Base-by-base conservation (phyloP, 2,113 vertebrate genomes). In the Halcyon malimbica region DNA sequence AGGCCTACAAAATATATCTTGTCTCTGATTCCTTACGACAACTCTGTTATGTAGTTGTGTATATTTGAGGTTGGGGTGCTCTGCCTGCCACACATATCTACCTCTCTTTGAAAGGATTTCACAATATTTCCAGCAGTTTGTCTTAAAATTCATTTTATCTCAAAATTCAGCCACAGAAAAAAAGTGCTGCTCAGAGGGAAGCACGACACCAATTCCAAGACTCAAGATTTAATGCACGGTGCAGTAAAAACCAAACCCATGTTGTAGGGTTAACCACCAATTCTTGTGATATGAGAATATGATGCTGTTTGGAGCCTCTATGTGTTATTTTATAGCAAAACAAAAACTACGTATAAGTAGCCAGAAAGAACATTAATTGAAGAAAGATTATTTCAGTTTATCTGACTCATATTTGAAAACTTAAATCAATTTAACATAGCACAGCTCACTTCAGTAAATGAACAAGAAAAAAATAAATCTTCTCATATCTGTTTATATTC, bases 401-500 rank as follows among this genome's bases (percentile, higher is more conserved):
- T 84, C 83, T 87, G 83, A 92, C 88, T 68, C 76, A 37, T 29
- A 68, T 94, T 92, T 93, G 77, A 69, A 46, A 96, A 83, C 16
- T 71, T 28, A 82, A 92, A 94, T 70, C 59, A 91, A 87, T 94
- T 95, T 68, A 90, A 83, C 16, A 9, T 19, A 46, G 54, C 39
- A 53, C 71, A 90, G 53, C 59, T 90, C 79, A 53, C 62, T 60
- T 35, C 69, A 64, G 57, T 46, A 57, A 79, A 44, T 0, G 44
- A 84, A 68, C 37, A 68, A 77, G 76, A 46, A 67, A 44, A 86
- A 86, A 53, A 28, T 5, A 84, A 89, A 44, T 77, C 70, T 54
- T 56, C 71, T 79, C 44, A 87, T 92, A 95, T 91, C 92, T 95
- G 90, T 93, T 92, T 92, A 71, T 86, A 57, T 73, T 95, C 80